Evolutionary conservation across 2,797 vertebrate species (phyloP).

Genomic region (Microctenopoma steveboyesi): DNA sequence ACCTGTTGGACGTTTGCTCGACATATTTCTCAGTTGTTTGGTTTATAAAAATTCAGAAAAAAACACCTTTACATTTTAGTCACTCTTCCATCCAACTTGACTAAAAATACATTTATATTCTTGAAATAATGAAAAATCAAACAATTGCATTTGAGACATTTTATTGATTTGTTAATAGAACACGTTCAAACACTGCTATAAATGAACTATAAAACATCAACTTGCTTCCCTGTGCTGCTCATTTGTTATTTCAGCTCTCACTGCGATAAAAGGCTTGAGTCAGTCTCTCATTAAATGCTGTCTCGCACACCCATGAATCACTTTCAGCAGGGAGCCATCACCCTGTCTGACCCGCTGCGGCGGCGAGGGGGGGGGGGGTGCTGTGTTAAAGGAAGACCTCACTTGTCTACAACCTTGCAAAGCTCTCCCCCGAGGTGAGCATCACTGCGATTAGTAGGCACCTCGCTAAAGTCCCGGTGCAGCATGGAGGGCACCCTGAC

Average conservation of each 20-base stretch:
- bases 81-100: no score
- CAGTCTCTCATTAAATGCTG: conserved; percentile 53
- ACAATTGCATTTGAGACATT: no score
- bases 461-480: conserved; percentile 8
- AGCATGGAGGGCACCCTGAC: background rate
- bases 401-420: conserved; percentile 24
- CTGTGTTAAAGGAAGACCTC: conserved; percentile 22
- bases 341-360: conserved; percentile 50
- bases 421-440: conserved; percentile 11
- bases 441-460: conserved; percentile 5
- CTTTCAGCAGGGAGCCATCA: conserved; percentile 45
- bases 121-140: no score
- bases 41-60: no score
- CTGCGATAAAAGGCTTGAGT: conserved; percentile 44
- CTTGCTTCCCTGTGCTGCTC: conserved; percentile 21
- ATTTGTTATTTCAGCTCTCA: conserved; percentile 33
- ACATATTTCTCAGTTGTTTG: no score
- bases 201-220: background rate
- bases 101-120: no score
- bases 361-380: background rate
- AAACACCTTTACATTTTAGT: no score
- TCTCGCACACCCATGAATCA: conserved; percentile 38
- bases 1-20: no score
- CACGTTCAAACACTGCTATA: background rate
- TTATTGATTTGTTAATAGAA: no score